Evolutionary conservation across 2,888 invertebrate genomes (phyloP), one percentile per base, ranked within the genome.

Genomic region (Epistrophella euchroma): DNA sequence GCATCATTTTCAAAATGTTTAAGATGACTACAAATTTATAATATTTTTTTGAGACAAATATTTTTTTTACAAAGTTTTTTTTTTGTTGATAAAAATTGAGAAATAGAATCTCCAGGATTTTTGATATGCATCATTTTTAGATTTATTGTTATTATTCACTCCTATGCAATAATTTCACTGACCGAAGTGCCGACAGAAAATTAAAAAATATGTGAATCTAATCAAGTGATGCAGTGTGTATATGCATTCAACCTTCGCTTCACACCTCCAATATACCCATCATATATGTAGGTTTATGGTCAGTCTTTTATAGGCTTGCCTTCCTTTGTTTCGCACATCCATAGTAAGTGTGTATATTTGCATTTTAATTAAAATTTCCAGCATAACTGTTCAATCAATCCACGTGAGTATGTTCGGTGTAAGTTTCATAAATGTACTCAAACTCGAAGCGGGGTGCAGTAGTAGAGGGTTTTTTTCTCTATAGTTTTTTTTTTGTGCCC

Each of bases 341-440:
- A 6, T n/a, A n/a, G n/a, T n/a, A n/a, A 52, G 72, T 71, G 76
- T 77, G 81, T 70, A 70, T 81, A 88, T 88, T 88, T 89, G 89
- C 89, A 89, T 89, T 90, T 89, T 89, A 90, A 90, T 89, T 90
- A 89, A 89, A 89, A 88, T 88, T 85, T 88, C 79, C 79, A 82
- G 86, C 86, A 77, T 88, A 88, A 88, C 81, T 86, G 85, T 86
- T 77, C 81, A 86, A 86, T 86, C 85, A 86, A 86, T 86, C 85
- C 73, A 74, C 81, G 85, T 81, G 77, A 77, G 81, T 52, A n/a
- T n/a, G 56, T 68, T 81, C 50, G 76, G 85, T 81, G 85, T 86
- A 81, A 81, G 70, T 81, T 86, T 81, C 81, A 81, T 80, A 86
- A 86, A 81, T 86, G 76, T 81, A 81, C 85, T 81, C 70, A 62